Base-by-base conservation (phyloP, 1,140 invertebrate genomes). In the Caenorhabditis brenneri region DNA sequence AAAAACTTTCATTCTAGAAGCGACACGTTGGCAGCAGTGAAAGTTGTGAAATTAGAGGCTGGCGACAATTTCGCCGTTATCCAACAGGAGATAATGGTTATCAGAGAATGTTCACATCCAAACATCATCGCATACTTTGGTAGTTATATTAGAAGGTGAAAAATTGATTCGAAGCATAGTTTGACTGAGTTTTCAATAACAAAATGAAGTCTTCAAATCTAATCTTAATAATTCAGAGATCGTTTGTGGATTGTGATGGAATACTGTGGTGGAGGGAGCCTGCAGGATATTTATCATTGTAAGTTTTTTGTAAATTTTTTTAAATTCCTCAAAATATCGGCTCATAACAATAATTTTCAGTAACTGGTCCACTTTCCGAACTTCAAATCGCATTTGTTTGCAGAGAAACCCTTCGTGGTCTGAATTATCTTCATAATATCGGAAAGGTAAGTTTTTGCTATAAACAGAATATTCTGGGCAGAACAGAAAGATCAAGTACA, bases 201-300 rank as follows among this genome's bases (percentile, higher is more conserved):
- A n/a, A n/a, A n/a, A n/a, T n/a, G n/a, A n/a, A n/a, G n/a, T n/a
- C n/a, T n/a, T n/a, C n/a, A n/a, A n/a, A n/a, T n/a, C n/a, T n/a
- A n/a, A n/a, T n/a, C n/a, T n/a, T n/a, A n/a, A n/a, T n/a, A n/a
- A n/a, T 74, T 46, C 31, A 79, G 82, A 46, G 97, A 98, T 90
- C 97, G 97, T 92, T 92, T 99, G 78, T 99, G 97, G 97, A 99
- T 99, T 89, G 97, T 96, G 88, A 99, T 99, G 97, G 97, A 99
- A 92, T 99, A 95, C 91, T 99, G 97, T 92, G 97, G 96, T 24
- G 97, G 97, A 60, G 96, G 97, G 46, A 98, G 96, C 74, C 93
- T 99, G 84, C 96, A 98, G 92, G 96, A 98, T 91, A 96, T 96
- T 90, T 97, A 96, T 93, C 95, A 96, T 88, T 94, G 95, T 96